Evolutionary conservation across 2,888 invertebrate genomes (phyloP).

Genomic region (Cosmorhoe ocellata): DNA sequence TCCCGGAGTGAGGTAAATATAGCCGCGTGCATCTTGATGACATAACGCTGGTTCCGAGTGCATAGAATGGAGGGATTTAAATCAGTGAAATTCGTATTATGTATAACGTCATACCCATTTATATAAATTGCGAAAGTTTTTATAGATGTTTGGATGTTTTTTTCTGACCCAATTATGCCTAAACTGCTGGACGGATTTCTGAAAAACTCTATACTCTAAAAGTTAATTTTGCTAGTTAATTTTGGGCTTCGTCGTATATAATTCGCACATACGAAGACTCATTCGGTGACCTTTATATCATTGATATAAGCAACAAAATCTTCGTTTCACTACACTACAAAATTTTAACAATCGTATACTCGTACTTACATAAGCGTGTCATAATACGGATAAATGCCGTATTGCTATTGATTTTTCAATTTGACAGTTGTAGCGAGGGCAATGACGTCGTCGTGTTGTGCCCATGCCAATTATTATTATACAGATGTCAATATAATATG

Average conservation of each 20-base stretch:
- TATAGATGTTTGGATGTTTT: too few species aligned
- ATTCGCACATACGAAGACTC: too few species aligned
- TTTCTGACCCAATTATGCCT: too few species aligned
- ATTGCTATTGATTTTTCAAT: constrained; percentile 23
- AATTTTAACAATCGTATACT: not conserved
- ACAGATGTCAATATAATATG: not conserved
- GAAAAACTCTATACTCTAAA: too few species aligned
- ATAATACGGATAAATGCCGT: constrained; percentile 4
- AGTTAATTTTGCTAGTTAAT: too few species aligned
- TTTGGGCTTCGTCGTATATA: too few species aligned
- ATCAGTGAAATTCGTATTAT: too few species aligned
- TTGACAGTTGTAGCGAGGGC: constrained; percentile 10
- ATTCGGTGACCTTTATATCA: too few species aligned
- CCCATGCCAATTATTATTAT: not conserved
- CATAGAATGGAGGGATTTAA: constrained; percentile 25
- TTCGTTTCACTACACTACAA: not conserved
- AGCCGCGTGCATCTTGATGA: constrained; percentile 53
- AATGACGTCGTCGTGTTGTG: constrained; percentile 7
- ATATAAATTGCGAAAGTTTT: too few species aligned
- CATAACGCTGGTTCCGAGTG: constrained; percentile 49
- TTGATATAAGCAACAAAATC: too few species aligned
- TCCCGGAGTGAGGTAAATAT: constrained; percentile 49
- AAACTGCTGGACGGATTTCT: too few species aligned
- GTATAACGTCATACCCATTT: too few species aligned
- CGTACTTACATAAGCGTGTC: not conserved